A percentile compares a stretch with the other conserved stretches of the same genome.
Conservation (phyloP, 2,113 vertebrate species). For the Fregetta grallaria region DNA sequence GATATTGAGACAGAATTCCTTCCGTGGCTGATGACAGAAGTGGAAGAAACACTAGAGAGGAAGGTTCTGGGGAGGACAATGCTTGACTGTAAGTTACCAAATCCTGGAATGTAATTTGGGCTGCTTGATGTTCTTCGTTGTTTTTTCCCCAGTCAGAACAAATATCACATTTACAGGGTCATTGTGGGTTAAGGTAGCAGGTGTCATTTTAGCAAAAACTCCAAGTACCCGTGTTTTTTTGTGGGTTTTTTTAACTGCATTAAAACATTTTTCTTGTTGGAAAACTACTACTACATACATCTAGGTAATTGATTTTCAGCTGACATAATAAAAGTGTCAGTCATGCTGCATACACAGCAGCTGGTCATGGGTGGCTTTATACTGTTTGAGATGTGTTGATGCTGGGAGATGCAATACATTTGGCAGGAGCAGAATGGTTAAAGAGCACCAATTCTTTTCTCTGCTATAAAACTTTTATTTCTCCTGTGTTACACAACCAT, state of each 20-base stretch:
- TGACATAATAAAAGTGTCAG: background rate
- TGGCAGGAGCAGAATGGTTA: background rate
- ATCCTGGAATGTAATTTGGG: background rate
- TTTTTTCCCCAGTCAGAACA: background rate
- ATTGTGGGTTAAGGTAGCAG: background rate
- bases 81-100: slow-evolving; percentile 85
- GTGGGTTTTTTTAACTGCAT: background rate
- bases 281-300: background rate
- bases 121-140: background rate
- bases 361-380: background rate
- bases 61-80: slow-evolving; percentile 76
- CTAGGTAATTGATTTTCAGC: background rate
- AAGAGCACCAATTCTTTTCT: background rate
- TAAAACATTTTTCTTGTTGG: background rate
- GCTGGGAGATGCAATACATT: background rate
- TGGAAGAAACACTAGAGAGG: slow-evolving; percentile 76
- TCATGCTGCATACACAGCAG: background rate
- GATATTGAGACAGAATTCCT: slow-evolving; percentile 89
- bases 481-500: background rate
- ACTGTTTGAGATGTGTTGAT: background rate
- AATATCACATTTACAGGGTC: background rate
- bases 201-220: background rate
- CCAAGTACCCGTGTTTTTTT: background rate
- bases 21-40: slow-evolving; percentile 85
- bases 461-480: background rate